Percentiles rank a stretch among this genome's conserved stretches.
These are phyloP conservation scores for Callyntrura guangdongensis DNA, from an alignment of 2,888 invertebrate genomes.

Conservation along the genomic window DNA sequence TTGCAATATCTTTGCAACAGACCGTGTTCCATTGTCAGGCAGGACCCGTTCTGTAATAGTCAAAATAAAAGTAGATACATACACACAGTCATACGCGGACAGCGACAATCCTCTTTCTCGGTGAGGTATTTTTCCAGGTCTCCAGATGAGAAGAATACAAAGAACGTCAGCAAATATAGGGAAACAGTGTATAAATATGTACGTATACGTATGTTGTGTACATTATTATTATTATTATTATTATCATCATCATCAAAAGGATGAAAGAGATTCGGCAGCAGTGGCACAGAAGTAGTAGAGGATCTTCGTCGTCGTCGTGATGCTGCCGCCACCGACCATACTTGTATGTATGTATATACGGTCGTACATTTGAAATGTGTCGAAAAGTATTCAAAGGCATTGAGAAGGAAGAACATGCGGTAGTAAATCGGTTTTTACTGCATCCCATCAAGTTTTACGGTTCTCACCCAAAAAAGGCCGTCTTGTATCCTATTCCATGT, in stretches of 20 bases:
- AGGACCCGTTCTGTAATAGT: not conserved
- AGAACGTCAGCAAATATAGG: too few species aligned
- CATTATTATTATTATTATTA: not conserved
- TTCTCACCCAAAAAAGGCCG: slow-evolving; percentile 75
- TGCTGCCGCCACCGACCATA: not conserved
- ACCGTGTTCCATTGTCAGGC: not conserved
- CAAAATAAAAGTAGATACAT: not conserved
- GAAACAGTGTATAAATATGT: too few species aligned
- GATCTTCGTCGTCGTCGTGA: not conserved
- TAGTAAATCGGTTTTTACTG: slow-evolving; percentile 82
- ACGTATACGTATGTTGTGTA: not conserved
- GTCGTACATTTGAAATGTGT: slow-evolving; percentile 51
- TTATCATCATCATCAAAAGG: slow-evolving; percentile 3
- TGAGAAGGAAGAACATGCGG: slow-evolving; percentile 78
- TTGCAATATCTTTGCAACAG: slow-evolving; percentile 8
- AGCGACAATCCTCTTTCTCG: not conserved
- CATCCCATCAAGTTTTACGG: slow-evolving; percentile 82
- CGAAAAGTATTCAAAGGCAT: slow-evolving; percentile 76
- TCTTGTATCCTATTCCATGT: slow-evolving; percentile 35
- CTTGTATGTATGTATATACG: not conserved
- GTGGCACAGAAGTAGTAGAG: not conserved
- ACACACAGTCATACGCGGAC: not conserved
- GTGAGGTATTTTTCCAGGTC: not conserved
- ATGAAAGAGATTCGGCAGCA: not conserved
- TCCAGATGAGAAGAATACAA: not conserved